Percentiles rank a stretch among this genome's conserved stretches.
Evolutionary conservation across 2,888 invertebrate species (phyloP).

Genomic region (Aspidiotus rigidus): DNA sequence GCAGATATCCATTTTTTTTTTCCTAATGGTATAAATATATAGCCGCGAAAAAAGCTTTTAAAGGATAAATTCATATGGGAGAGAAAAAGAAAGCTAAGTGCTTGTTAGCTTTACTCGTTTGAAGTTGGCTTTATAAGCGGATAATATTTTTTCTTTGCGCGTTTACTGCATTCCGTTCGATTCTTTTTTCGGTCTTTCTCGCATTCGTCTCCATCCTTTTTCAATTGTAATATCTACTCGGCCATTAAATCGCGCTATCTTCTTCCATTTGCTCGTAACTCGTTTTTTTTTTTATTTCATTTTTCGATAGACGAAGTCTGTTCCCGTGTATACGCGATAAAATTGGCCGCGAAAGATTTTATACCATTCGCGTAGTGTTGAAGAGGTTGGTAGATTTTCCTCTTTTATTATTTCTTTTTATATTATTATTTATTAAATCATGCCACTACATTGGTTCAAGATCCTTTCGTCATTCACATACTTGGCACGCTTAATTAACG

Average conservation of each 20-base stretch:
- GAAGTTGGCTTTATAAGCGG: conserved; percentile 33
- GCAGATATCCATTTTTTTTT: conserved; percentile 28
- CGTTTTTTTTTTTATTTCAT: conserved; percentile 19
- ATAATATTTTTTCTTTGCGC: conserved; percentile 31
- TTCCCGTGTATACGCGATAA: conserved; percentile 12
- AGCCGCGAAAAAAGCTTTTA: conserved; percentile 30
- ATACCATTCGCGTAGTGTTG: conserved; percentile 9
- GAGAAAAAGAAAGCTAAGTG: conserved; percentile 30
- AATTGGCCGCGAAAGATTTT: conserved; percentile 27
- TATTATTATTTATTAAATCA: too few species aligned
- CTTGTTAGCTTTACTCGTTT: conserved; percentile 34
- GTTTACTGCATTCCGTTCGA: conserved; percentile 24
- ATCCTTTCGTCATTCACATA: too few species aligned
- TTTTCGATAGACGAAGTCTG: conserved; percentile 3
- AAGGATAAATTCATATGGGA: conserved; percentile 32
- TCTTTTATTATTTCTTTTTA: not conserved
- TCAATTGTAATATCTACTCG: conserved; percentile 33
- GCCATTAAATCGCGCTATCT: conserved; percentile 31
- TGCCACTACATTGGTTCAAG: too few species aligned
- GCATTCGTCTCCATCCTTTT: conserved; percentile 18
- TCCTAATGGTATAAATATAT: conserved; percentile 28
- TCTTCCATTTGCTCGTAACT: conserved; percentile 27
- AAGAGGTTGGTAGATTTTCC: not conserved
- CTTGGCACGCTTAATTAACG: too few species aligned
- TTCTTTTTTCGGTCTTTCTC: conserved; percentile 20